Conservation (phyloP, 2,113 vertebrate species). For the Carlito syrichta region DNA sequence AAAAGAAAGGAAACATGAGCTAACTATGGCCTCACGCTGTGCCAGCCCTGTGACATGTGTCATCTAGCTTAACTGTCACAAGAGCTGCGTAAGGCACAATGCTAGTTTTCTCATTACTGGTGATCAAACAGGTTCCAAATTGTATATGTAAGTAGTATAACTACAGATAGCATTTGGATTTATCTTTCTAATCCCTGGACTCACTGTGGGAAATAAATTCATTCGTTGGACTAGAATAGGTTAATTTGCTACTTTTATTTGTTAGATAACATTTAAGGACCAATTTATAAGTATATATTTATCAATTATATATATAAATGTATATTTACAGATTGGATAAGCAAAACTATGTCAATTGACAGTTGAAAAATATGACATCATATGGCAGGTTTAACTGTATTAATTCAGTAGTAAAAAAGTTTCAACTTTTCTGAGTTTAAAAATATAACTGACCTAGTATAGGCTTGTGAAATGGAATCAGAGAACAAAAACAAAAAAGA, state of each 20-base stretch:
- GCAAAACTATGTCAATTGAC: neutral
- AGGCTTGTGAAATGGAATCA: neutral
- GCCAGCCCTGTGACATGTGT: fast-evolving
- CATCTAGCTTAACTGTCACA: neutral
- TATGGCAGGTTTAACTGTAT: neutral
- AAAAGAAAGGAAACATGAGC: neutral
- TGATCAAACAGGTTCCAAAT: neutral
- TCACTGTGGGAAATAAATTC: neutral
- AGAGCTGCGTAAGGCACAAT: neutral
- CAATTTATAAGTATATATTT: neutral
- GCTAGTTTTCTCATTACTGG: neutral
- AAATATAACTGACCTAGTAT: neutral
- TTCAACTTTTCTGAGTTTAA: neutral
- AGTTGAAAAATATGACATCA: neutral
- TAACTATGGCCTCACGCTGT: neutral
- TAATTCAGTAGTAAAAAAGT: neutral
- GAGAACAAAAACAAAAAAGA: neutral
- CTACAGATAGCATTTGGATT: neutral
- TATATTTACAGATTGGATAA: neutral
- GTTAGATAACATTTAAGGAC: neutral
- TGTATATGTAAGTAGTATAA: fast-evolving
- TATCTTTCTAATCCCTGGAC: neutral
- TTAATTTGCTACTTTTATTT: neutral
- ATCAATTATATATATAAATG: neutral
- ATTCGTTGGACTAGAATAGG: neutral